These are phyloP conservation scores for Acanthosepion lycidas DNA, from an alignment of 2,888 invertebrate species.

Conservation along the genomic window DNA sequence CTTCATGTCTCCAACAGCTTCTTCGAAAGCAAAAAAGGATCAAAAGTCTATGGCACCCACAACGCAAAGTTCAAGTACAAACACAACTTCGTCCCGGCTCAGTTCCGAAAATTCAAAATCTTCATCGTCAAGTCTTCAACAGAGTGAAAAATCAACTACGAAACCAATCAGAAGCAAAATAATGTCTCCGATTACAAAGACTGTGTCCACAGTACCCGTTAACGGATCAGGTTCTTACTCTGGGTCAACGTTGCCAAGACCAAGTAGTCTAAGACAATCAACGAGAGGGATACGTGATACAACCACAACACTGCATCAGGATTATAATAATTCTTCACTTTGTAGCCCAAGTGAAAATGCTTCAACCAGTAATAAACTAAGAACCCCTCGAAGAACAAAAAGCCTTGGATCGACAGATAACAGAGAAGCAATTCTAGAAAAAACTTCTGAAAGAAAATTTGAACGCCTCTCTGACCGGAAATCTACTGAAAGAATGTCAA, in stretches of 20 bases:
- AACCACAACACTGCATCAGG: neutral
- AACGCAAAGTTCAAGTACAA: conserved; percentile 53
- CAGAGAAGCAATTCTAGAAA: neutral
- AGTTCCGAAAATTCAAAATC: conserved; percentile 38
- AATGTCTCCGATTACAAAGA: conserved; percentile 49
- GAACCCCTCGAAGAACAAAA: neutral
- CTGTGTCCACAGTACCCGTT: conserved; percentile 47
- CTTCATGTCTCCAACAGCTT: conserved; percentile 65
- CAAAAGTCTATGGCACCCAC: conserved; percentile 52
- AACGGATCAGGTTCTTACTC: conserved; percentile 50
- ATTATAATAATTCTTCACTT: neutral
- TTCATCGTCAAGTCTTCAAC: conserved; percentile 49
- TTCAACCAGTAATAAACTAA: neutral
- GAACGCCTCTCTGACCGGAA: neutral
- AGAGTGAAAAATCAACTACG: conserved; percentile 51
- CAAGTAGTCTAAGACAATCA: conserved; percentile 59
- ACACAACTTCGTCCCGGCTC: conserved; percentile 54
- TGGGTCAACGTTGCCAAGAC: conserved; percentile 58
- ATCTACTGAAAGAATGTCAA: neutral
- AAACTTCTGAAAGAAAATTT: neutral
- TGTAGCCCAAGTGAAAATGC: neutral
- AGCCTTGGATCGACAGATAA: neutral
- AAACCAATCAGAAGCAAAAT: conserved; percentile 52
- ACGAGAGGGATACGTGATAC: conserved; percentile 40
- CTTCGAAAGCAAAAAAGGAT: conserved; percentile 59